Base-by-base conservation (phyloP, 2,888 invertebrate genomes). In the Acanthosepion pharaonis region DNA sequence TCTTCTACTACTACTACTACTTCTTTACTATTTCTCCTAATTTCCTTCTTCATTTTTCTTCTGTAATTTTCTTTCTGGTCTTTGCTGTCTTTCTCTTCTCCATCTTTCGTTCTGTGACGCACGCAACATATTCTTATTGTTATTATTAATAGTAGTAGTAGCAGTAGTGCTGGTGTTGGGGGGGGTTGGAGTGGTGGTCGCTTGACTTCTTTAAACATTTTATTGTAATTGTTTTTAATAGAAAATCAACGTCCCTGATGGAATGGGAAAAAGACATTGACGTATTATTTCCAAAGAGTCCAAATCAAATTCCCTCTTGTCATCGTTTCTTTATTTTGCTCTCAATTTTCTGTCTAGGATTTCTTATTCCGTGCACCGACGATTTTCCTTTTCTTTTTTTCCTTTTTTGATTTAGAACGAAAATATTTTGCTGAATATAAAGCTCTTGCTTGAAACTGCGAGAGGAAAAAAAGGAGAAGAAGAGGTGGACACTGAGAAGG, bases 251-350 rank as follows among this genome's bases (percentile, higher is more conserved):
- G 9, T 78, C 78, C 78, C 78, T 78, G 78, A 78, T 78, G 78
- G 78, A 78, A 78, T 78, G 78, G n/a, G n/a, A 78, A 78, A 78
- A 42, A 42, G 25, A 78, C 78, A 78, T 78, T 78, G 78, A 78
- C 78, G n/a, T 78, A 78, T 78, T 78, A 78, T n/a, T 78, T 78
- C 78, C 78, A 78, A 78, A n/a, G 28, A n/a, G 78, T 78, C 78
- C 78, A 78, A 28, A 78, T 78, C n/a, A n/a, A 78, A n/a, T n/a
- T 78, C 78, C 78, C 78, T 78, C 9, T 28, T 78, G 78, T 78
- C 78, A 28, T 78, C 78, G 28, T 78, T n/a, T 78, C 28, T 78
- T 78, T 78, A 9, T 78, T 78, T n/a, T 28, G 9, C 9, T 78
- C 78, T n/a, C 78, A 42, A 42, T 42, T 42, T 42, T 42, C 42